A percentile compares a stretch with the other conserved stretches of the same genome.
Conservation (phyloP, 1,140 invertebrate species). For the Meloidogyne floridensis region DNA sequence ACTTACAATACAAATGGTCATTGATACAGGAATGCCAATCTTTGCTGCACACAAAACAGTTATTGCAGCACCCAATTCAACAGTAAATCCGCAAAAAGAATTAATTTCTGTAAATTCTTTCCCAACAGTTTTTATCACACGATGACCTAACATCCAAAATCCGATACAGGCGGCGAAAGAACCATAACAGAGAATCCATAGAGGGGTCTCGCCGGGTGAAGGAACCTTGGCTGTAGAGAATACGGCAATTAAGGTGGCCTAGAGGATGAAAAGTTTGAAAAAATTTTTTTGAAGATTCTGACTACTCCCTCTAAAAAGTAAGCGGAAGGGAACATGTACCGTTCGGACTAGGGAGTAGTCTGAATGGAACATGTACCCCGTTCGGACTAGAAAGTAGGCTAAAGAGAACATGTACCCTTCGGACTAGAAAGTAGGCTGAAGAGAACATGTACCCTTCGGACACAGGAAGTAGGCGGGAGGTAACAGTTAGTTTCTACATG, state of each 20-base stretch:
- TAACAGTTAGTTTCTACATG: too few relatives aligned
- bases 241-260: constrained; percentile 35
- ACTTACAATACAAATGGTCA: constrained; percentile 82
- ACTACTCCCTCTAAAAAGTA: too few relatives aligned
- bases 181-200: constrained; percentile 51
- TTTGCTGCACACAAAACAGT: constrained; percentile 93
- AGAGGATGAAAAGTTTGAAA: constrained; percentile 3
- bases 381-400: too few relatives aligned
- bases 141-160: constrained; percentile 58
- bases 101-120: constrained; percentile 58
- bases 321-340: too few relatives aligned
- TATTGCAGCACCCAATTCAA: constrained; percentile 89
- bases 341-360: too few relatives aligned
- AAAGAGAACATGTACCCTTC: too few relatives aligned
- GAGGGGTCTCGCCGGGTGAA: constrained; percentile 36
- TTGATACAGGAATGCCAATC: constrained; percentile 89
- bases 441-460: too few relatives aligned
- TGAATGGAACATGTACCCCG: too few relatives aligned
- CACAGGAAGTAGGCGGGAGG: too few relatives aligned
- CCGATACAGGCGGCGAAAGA: constrained; percentile 55
- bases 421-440: too few relatives aligned
- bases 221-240: constrained; percentile 28
- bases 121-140: constrained; percentile 58
- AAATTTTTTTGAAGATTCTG: neutral
- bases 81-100: constrained; percentile 77